Evolutionary conservation across 2,888 invertebrate genomes (phyloP), one percentile per base, ranked within the genome.

Genomic region (Agriopis leucophaearia): DNA sequence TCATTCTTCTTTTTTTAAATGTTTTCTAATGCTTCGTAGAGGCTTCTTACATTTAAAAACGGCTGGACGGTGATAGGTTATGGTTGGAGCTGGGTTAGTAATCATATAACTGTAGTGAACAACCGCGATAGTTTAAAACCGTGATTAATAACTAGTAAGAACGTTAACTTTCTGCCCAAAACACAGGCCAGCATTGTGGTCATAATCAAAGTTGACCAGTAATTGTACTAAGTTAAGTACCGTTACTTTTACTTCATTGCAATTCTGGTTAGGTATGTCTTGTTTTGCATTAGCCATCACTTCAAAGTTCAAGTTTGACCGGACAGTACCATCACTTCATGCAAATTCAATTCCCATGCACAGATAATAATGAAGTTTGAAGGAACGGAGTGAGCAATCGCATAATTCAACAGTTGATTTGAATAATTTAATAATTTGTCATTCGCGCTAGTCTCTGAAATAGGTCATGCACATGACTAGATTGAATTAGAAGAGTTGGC

Each of bases 351-450:
- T 50, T 42, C 59, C 40, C 40, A 12, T 58, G 27, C 48, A 48
- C 13, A 50, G 40, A 50, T 27, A 59, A 52, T 36, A 52, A 47
- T 16, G 13, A 64, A 64, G 35, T 45, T 59, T 47, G 38, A 35
- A 51, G 42, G 66, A 58, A 62, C 61, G 42, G 40, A 50, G 50
- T 58, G 61, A 59, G 65, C 69, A 65, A 48, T 65, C 48, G 69
- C 50, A 62, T 66, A 50, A 62, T 52, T 62, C 58, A 62, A 61
- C 52, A 52, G 61, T 62, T 69, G 38, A 54, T 65, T 66, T 65
- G 55, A 64, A 63, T 65, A 65, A 69, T 59, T 55, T 54, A 66
- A 65, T 69, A 58, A 69, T 69, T 62, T 15, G 18, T 54, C 62
- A 51, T 65, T 54, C 55, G 38, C 55, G 64, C 16, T 42, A 36